These are phyloP conservation scores for Leptura quadrifasciata DNA, from an alignment of 2,888 invertebrate genomes.

Conservation along the genomic window DNA sequence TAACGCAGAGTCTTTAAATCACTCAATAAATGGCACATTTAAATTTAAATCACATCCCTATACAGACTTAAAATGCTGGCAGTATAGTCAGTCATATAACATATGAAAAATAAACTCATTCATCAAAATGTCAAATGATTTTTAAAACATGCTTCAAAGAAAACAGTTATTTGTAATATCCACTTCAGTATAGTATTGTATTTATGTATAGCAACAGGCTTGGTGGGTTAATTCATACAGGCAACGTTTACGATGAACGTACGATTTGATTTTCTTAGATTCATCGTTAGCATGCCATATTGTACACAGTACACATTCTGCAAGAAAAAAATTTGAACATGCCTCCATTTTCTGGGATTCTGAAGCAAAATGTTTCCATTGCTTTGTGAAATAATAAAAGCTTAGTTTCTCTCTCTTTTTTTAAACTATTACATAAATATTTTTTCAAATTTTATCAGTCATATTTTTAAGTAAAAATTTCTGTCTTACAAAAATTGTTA, in stretches of 20 bases:
- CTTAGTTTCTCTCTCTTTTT: too few species aligned
- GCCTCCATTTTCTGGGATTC: too few species aligned
- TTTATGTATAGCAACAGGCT: slow-evolving; percentile 2
- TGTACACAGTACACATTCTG: too few species aligned
- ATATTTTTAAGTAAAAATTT: too few species aligned
- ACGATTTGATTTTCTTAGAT: too few species aligned
- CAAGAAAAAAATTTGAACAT: too few species aligned
- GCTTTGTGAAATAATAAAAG: too few species aligned
- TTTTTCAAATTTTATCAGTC: too few species aligned
- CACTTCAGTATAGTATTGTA: slow-evolving; percentile 25
- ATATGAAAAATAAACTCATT: slow-evolving; percentile 53
- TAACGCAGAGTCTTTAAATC: slow-evolving; percentile 58
- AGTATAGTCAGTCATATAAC: slow-evolving; percentile 48
- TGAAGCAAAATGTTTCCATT: too few species aligned
- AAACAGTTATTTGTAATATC: slow-evolving; percentile 38
- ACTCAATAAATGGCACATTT: slow-evolving; percentile 66
- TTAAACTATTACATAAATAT: too few species aligned
- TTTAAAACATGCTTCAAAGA: slow-evolving; percentile 18
- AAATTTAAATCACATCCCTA: slow-evolving; percentile 64
- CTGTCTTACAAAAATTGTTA: too few species aligned
- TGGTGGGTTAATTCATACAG: slow-evolving; percentile 25
- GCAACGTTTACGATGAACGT: neutral
- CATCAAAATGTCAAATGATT: slow-evolving; percentile 30
- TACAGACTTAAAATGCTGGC: slow-evolving; percentile 56
- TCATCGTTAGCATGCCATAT: too few species aligned